Evolutionary conservation across 2,888 invertebrate species (phyloP), one percentile per base, ranked within the genome.

Genomic region (Barypeithes pellucidus): DNA sequence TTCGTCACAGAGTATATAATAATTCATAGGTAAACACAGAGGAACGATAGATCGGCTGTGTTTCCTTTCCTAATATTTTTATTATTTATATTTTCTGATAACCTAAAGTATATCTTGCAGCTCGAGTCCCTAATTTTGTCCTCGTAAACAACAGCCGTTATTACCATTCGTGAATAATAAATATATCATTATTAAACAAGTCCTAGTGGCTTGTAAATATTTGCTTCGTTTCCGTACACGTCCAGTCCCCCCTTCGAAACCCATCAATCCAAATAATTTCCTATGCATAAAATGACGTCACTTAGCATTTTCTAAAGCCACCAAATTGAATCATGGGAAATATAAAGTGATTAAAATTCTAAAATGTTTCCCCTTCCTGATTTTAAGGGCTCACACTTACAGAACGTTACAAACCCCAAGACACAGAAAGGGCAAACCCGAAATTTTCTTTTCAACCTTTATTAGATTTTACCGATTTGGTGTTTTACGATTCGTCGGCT

Each of bases 271-370:
- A 62, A 52, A 69, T 69, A 69, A 69, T 69, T 69, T 62, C 54
- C 29, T 62, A 69, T 62, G 69, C 69, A 62, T 69, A 69, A 69
- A 69, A 29, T 62, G 72, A 75, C 68, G 76, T 81, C 81, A 83
- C 81, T 83, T 83, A 80, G 79, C 76, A 80, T 80, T 81, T 81
- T 81, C 81, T 69, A 63, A 62, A 69, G 68, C 65, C 73, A 73
- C 75, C 69, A 72, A 54, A 77, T 75, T 74, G 63, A 68, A 75
- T 75, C 71, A 54, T 65, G 47, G 57, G 43, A 57, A 50, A 68
- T 61, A 29, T 62, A 59, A 65, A 70, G 50, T 59, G 70, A 70
- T 70, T 70, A 70, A 70, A 70, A 70, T 70, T 70, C 65, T 59
- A 52, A 65, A 70, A 65, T 36, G 57, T 43, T 65, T 54, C 70